Conservation (phyloP, 2,888 invertebrate genomes). For the Dromius quadrimaculatus region DNA sequence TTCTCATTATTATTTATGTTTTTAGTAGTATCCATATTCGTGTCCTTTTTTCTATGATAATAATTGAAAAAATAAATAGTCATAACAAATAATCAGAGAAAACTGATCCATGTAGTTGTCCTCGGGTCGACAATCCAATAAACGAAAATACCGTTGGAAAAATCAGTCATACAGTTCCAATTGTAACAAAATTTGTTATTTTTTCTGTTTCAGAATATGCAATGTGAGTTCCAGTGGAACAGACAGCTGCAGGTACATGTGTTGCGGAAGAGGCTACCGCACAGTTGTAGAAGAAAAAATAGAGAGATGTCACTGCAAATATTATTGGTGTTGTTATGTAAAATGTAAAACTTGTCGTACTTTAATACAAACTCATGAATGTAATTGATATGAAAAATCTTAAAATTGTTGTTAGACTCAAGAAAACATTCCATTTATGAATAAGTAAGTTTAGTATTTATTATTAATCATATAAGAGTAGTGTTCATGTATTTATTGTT, state of each 20-base stretch:
- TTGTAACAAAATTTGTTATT: background rate
- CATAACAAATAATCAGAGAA: too few species aligned
- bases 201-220: conserved; percentile 72
- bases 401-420: background rate
- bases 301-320: conserved; percentile 86
- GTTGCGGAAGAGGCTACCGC: conserved; percentile 85
- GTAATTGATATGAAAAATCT: conserved; percentile 65
- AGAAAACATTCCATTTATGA: conserved; percentile 9
- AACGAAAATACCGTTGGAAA: too few species aligned
- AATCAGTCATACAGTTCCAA: too few species aligned
- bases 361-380: conserved; percentile 79
- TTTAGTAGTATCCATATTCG: too few species aligned
- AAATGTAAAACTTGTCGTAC: conserved; percentile 86
- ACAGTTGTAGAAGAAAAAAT: conserved; percentile 76
- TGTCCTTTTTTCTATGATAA: too few species aligned
- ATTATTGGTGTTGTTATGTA: conserved; percentile 89
- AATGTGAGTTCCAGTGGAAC: conserved; percentile 76
- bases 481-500: conserved; percentile 39
- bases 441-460: conserved; percentile 36
- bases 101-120: too few species aligned
- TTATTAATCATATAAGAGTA: conserved; percentile 22
- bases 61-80: too few species aligned
- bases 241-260: conserved; percentile 83
- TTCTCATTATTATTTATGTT: too few species aligned
- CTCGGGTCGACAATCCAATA: too few species aligned